Base-by-base conservation (phyloP, 2,888 invertebrate species). In the Allolobophora icterica region DNA sequence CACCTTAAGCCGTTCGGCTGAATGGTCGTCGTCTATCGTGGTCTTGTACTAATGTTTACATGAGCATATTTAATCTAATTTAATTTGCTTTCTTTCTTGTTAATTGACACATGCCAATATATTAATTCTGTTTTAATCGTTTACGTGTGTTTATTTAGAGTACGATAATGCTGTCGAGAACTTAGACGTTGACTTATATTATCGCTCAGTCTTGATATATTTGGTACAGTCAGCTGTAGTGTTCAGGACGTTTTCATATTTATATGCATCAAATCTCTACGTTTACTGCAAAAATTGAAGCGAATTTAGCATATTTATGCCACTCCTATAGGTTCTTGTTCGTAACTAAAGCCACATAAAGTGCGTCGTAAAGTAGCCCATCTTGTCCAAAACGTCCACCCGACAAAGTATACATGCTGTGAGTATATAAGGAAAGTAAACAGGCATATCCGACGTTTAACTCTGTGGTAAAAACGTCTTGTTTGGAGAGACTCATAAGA, bases 31-130 rank as follows among this genome's bases (percentile, higher is more conserved):
- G 71, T n/a, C 1, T 71, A 71, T 52, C 71, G n/a, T 0, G n/a
- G n/a, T 71, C 71, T 71, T 71, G 71, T 71, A 71, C 2, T 71
- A 2, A 71, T 71, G 71, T 71, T 71, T 71, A 71, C 71, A 71
- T 71, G 71, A 71, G n/a, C n/a, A 71, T 71, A n/a, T 71, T 71
- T 71, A n/a, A 71, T 71, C 30, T 71, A n/a, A 71, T 71, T 71
- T 71, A 71, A 71, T 71, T 71, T 71, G 71, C 30, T 71, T 71
- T 71, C 52, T 71, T 52, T 71, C 71, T 30, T n/a, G 13, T 71
- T 71, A 71, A 71, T 71, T 71, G 30, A 11, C 71, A n/a, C 30
- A n/a, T 71, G 71, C 6, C 30, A 71, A 71, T n/a, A 71, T n/a
- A 71, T 71, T 71, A 71, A 71, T 71, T n/a, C 0, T 71, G n/a